Conservation (phyloP, 2,888 invertebrate species). For the Anodontia alba region DNA sequence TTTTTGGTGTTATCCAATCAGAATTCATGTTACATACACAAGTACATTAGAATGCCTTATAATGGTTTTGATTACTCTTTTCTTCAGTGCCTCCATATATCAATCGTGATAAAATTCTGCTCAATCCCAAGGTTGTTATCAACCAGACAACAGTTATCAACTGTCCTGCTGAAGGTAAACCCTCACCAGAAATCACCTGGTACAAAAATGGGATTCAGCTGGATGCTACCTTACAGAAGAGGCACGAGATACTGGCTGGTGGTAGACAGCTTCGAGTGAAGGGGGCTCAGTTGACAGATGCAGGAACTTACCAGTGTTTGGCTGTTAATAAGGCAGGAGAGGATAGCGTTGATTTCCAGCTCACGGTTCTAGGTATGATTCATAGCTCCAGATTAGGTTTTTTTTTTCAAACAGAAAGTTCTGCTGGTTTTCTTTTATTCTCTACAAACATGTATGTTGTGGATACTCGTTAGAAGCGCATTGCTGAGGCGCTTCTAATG, state of each 20-base stretch:
- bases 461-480: too few species aligned
- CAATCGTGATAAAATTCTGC: constrained; percentile 62
- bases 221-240: constrained; percentile 66
- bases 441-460: too few species aligned
- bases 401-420: too few species aligned
- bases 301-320: constrained; percentile 83
- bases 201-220: constrained; percentile 75
- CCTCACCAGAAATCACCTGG: constrained; percentile 81
- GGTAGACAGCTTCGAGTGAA: constrained; percentile 80
- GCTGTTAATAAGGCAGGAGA: constrained; percentile 86
- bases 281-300: constrained; percentile 75
- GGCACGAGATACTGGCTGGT: constrained; percentile 72
- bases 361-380: constrained; percentile 75
- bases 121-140: constrained; percentile 74
- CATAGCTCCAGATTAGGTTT: too few species aligned
- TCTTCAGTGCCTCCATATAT: constrained; percentile 81
- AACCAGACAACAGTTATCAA: constrained; percentile 79
- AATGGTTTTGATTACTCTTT: too few species aligned
- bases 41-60: too few species aligned
- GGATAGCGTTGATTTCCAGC: constrained; percentile 77
- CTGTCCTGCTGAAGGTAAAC: constrained; percentile 83
- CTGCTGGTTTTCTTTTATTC: too few species aligned
- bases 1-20: too few species aligned
- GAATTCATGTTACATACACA: too few species aligned
- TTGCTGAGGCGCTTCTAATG: too few species aligned